A percentile compares a stretch with the other conserved stretches of the same genome.
Evolutionary conservation across 2,113 vertebrate species (phyloP).

Genomic region (Vulpes ferrilata): DNA sequence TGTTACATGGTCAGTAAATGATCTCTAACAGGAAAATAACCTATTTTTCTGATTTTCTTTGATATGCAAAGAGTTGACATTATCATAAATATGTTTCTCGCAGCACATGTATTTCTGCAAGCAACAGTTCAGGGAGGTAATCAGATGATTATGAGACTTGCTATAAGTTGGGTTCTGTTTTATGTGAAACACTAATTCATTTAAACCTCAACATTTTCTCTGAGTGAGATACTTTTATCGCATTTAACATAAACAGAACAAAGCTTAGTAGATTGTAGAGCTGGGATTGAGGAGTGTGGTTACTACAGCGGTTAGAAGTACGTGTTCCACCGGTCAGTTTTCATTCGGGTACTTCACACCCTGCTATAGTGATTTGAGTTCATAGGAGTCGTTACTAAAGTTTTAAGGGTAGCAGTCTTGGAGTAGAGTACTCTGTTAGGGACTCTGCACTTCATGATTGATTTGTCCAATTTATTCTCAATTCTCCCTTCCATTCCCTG

Average conservation of each 20-base stretch:
- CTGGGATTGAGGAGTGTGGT: background rate
- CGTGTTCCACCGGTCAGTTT: background rate
- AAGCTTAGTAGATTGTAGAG: background rate
- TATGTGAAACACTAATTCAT: background rate
- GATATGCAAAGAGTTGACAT: background rate
- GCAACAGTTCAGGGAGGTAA: background rate
- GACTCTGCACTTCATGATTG: background rate
- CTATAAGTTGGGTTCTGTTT: background rate
- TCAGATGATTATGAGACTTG: background rate
- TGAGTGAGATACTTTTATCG: background rate
- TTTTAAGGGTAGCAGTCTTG: background rate
- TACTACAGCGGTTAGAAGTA: too few species aligned
- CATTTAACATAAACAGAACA: background rate
- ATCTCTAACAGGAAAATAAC: background rate
- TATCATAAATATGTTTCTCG: background rate
- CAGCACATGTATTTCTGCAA: background rate
- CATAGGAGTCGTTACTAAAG: background rate
- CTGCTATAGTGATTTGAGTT: background rate
- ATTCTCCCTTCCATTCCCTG: too few species aligned
- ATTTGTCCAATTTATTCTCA: background rate
- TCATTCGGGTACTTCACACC: background rate
- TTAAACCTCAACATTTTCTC: background rate
- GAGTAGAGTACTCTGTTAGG: background rate
- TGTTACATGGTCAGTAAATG: background rate
- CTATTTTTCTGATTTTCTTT: background rate